Percentiles rank a stretch among this genome's conserved stretches.
Evolutionary conservation across 2,113 vertebrate genomes (phyloP).

Genomic region (Anhinga rufa): DNA sequence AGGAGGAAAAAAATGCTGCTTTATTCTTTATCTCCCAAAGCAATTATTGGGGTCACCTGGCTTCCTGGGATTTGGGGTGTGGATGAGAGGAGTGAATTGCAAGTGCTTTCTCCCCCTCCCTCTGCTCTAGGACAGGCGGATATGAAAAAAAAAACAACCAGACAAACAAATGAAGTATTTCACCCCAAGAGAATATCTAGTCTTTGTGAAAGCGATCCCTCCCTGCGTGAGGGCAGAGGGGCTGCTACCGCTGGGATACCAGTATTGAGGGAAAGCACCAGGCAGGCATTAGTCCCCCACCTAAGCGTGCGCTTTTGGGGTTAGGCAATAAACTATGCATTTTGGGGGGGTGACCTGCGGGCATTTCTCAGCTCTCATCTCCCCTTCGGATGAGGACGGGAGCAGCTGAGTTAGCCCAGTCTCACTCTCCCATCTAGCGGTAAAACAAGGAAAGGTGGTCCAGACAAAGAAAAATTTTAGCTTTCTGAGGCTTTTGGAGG

Average conservation of each 20-base stretch:
- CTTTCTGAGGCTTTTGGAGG: background rate
- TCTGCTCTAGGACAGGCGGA: background rate
- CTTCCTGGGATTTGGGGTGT: background rate
- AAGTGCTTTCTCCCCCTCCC: background rate
- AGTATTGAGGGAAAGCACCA: background rate
- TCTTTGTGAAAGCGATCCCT: background rate
- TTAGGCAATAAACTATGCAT: background rate
- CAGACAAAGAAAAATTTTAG: background rate
- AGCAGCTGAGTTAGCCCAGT: background rate
- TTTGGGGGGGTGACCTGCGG: background rate
- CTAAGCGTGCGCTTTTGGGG: fast-evolving
- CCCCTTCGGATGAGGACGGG: background rate
- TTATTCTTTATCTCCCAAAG: background rate
- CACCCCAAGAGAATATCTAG: background rate
- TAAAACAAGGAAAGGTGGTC: background rate
- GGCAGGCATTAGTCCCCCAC: background rate
- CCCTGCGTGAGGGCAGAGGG: background rate
- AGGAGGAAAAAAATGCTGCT: background rate
- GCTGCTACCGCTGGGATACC: fast-evolving
- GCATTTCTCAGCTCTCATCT: background rate
- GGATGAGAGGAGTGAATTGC: background rate
- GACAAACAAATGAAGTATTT: background rate
- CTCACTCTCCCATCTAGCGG: constrained; percentile 64
- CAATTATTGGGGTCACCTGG: background rate
- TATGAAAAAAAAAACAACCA: background rate